Conservation (phyloP, 1,140 invertebrate genomes). For the Cydia strobilella region DNA sequence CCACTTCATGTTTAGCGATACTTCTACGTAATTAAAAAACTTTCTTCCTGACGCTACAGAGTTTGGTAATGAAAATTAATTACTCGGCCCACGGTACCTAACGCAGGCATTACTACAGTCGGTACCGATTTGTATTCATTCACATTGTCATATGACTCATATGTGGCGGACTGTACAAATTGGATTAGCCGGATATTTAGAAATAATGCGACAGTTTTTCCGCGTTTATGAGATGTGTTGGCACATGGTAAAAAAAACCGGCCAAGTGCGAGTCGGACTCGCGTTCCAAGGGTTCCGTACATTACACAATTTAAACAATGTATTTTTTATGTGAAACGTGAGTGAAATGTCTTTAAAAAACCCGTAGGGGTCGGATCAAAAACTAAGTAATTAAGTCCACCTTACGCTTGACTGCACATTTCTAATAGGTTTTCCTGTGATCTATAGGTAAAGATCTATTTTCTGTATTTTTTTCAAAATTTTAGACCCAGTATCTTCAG, state of each 20-base stretch:
- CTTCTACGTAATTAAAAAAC: constrained; percentile 16
- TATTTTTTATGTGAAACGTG: no score
- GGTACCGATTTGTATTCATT: constrained; percentile 17
- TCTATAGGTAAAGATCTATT: no score
- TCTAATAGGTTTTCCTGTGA: no score
- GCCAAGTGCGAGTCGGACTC: no score
- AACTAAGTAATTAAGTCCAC: no score
- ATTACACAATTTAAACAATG: no score
- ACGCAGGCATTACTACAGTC: background rate
- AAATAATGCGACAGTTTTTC: background rate
- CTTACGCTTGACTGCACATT: no score
- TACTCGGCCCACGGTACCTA: background rate
- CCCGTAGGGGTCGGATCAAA: no score
- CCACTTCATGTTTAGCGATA: constrained; percentile 7
- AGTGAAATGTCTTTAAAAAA: no score
- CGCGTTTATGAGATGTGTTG: background rate
- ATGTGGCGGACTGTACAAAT: constrained; percentile 19
- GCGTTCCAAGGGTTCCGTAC: no score
- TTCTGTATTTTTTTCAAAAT: no score
- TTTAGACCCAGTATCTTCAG: no score
- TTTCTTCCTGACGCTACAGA: constrained; percentile 20
- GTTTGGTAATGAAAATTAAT: constrained; percentile 26
- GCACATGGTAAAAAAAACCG: background rate
- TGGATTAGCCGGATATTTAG: constrained; percentile 16
- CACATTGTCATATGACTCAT: constrained; percentile 27